phyloP scores from a whole-genome alignment of 1,140 invertebrate genomes.

The Saxidomus purpurata region DNA sequence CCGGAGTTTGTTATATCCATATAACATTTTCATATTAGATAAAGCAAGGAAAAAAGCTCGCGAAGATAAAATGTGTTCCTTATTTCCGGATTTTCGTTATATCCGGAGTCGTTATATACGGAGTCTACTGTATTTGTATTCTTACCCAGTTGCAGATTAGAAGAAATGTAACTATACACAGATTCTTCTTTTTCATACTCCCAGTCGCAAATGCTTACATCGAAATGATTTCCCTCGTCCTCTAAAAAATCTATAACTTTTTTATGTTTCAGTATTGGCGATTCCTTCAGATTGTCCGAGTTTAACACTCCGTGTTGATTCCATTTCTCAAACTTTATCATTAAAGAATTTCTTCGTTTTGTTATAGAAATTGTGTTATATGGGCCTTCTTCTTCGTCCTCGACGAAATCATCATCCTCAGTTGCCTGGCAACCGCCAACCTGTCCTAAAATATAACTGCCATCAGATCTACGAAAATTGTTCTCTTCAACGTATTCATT shows the following conservation, averaged over 20 bases:
- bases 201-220: slow-evolving; percentile 27
- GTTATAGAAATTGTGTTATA: background rate
- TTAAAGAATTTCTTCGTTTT: background rate
- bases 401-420: background rate
- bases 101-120: too few relatives aligned
- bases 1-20: too few relatives aligned
- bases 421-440: background rate
- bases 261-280: slow-evolving; percentile 6
- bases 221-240: slow-evolving; percentile 6
- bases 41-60: too few relatives aligned
- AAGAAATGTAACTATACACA: slow-evolving; percentile 12
- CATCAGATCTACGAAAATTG: background rate
- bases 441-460: background rate
- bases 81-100: too few relatives aligned
- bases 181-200: slow-evolving; percentile 29
- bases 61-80: too few relatives aligned
- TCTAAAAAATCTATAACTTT: slow-evolving; percentile 16
- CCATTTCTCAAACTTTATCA: slow-evolving; percentile 15
- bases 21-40: too few relatives aligned
- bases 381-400: background rate
- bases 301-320: slow-evolving; percentile 3
- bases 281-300: background rate
- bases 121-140: too few relatives aligned
- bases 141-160: background rate
- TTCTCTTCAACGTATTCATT: background rate